phyloP scores from a whole-genome alignment of 2,113 vertebrate genomes.

The Cyprinodon tularosa region DNA sequence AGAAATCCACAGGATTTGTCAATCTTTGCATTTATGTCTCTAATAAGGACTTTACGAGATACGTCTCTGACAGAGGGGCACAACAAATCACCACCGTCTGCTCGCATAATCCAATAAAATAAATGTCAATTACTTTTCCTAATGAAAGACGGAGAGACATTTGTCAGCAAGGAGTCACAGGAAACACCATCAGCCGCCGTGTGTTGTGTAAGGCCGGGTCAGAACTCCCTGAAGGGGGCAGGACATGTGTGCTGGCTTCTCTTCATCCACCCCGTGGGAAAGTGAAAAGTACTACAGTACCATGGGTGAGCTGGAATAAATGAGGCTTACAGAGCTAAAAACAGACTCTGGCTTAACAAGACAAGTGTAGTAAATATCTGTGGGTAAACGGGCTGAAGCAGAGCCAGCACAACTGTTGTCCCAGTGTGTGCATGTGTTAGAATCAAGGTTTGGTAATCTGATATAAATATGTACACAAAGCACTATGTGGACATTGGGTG shows the following conservation, averaged over 20 bases:
- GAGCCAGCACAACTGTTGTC: constrained; percentile 34
- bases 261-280: constrained; percentile 47
- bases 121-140: constrained; percentile 35
- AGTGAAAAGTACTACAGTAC: constrained; percentile 44
- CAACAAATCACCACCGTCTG: constrained; percentile 29
- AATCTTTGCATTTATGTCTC: neutral
- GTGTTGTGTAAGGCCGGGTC: constrained; percentile 10
- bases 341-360: constrained; percentile 45
- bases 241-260: constrained; percentile 43
- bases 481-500: constrained; percentile 27
- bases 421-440: constrained; percentile 10
- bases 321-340: constrained; percentile 44
- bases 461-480: constrained; percentile 40
- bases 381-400: constrained; percentile 41
- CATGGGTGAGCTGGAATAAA: constrained; percentile 60
- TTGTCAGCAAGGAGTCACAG: constrained; percentile 15
- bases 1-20: neutral
- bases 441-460: constrained; percentile 15
- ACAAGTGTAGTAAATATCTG: constrained; percentile 61
- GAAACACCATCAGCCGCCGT: constrained; percentile 18
- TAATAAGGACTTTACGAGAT: neutral
- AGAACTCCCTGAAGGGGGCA: constrained; percentile 22
- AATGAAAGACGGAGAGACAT: constrained; percentile 36
- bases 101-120: constrained; percentile 27
- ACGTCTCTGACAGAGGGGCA: neutral